Percentiles rank a stretch among this genome's conserved stretches.
Conservation (phyloP, 2,797 vertebrate genomes). For the Chloroceryle amazona region DNA sequence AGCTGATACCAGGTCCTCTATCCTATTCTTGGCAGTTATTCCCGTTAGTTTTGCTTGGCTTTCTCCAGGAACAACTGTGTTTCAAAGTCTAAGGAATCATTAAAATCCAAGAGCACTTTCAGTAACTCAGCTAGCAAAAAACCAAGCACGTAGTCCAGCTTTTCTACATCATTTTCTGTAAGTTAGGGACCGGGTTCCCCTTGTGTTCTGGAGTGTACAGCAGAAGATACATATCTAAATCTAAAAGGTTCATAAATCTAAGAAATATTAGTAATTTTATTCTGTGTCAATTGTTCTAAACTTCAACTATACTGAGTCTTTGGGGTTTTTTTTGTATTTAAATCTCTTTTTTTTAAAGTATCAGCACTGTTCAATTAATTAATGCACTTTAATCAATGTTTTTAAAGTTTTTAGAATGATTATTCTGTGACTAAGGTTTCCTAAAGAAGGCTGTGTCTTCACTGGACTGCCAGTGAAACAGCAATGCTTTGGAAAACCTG, state of each 20-base stretch:
- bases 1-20: neutral
- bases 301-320: neutral
- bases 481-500: neutral
- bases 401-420: neutral
- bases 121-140: neutral
- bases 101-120: neutral
- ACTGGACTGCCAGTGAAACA: neutral
- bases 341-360: neutral
- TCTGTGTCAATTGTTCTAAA: neutral
- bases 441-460: neutral
- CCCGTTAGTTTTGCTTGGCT: neutral
- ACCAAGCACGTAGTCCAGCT: neutral
- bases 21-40: neutral
- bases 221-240: neutral
- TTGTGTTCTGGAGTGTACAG: neutral
- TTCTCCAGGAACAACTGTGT: neutral
- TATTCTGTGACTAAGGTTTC: neutral
- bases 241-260: neutral
- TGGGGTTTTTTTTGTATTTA: neutral
- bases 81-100: neutral
- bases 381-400: slow-evolving; percentile 59
- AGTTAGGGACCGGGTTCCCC: neutral
- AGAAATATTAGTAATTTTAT: neutral
- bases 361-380: neutral
- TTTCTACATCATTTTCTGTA: neutral